Evolutionary conservation across 1,140 invertebrate genomes (phyloP).

Genomic region (Hypothenemus hampei): DNA sequence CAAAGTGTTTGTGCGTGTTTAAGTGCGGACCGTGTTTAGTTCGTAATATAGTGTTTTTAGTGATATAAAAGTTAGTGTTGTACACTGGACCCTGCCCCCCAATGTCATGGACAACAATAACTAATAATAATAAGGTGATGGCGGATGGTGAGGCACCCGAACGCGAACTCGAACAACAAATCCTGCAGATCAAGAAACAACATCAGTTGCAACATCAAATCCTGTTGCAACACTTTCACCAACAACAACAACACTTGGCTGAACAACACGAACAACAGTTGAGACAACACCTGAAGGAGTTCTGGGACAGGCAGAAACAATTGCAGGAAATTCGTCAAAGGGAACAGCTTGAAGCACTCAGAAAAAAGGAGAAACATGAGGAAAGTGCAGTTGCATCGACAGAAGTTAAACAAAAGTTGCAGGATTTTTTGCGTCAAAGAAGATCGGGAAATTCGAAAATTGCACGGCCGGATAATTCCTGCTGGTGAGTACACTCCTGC

Average conservation of each 20-base stretch:
- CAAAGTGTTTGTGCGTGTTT: slow-evolving; percentile 30
- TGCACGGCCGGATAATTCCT: slow-evolving; percentile 49
- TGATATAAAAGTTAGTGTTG: too few species aligned
- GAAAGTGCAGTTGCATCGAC: slow-evolving; percentile 92
- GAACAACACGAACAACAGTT: slow-evolving; percentile 69
- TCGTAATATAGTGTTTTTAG: slow-evolving; percentile 28
- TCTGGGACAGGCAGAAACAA: slow-evolving; percentile 57
- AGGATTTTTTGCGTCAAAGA: slow-evolving; percentile 51
- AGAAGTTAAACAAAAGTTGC: slow-evolving; percentile 92
- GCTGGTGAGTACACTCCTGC: too few species aligned
- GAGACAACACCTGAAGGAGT: slow-evolving; percentile 58
- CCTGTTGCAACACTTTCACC: slow-evolving; percentile 63
- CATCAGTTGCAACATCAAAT: slow-evolving; percentile 69
- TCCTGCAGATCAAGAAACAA: slow-evolving; percentile 60
- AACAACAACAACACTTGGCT: slow-evolving; percentile 64
- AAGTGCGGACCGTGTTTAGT: slow-evolving; percentile 25
- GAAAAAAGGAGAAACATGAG: slow-evolving; percentile 89
- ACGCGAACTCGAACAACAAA: slow-evolving; percentile 45
- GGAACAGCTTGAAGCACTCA: slow-evolving; percentile 73
- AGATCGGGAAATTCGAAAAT: slow-evolving; percentile 46
- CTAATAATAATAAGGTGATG: slow-evolving; percentile 30
- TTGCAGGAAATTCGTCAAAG: slow-evolving; percentile 69
- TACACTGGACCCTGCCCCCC: too few species aligned
- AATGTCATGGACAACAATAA: slow-evolving; percentile 33
- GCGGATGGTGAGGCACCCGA: slow-evolving; percentile 44